Evolutionary conservation across 2,797 vertebrate species (phyloP).

Genomic region (Gambelia wislizenii): DNA sequence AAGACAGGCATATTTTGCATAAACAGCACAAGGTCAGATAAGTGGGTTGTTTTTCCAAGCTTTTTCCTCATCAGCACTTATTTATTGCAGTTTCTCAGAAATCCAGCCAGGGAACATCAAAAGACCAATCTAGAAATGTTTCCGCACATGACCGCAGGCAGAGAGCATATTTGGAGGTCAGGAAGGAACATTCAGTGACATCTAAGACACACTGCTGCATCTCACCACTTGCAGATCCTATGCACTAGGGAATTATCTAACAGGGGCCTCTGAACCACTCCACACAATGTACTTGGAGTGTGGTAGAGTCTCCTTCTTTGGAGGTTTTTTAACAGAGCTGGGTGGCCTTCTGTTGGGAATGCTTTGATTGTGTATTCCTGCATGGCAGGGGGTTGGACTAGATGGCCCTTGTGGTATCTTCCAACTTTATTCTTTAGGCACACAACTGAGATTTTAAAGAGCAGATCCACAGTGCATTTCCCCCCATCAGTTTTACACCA

Average conservation of each 20-base stretch:
- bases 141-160: neutral
- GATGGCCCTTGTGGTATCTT: no score
- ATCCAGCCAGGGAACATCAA: neutral
- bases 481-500: no score
- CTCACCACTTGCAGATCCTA: neutral
- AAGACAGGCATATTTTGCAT: fast-evolving
- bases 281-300: neutral
- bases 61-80: neutral
- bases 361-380: no score
- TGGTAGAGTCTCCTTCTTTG: no score
- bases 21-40: neutral
- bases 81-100: neutral
- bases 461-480: neutral
- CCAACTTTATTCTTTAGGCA: neutral
- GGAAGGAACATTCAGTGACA: neutral
- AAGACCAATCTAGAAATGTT: neutral
- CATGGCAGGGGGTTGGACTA: no score
- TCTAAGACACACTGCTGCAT: neutral
- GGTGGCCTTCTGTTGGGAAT: no score
- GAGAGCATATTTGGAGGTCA: neutral
- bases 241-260: neutral
- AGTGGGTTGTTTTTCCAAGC: neutral
- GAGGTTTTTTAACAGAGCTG: no score
- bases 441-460: neutral
- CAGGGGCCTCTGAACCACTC: neutral